Percentiles rank a stretch among this genome's conserved stretches.
These are phyloP conservation scores for Xiphophorus couchianus DNA, from an alignment of 2,113 vertebrate species.

Conservation along the genomic window DNA sequence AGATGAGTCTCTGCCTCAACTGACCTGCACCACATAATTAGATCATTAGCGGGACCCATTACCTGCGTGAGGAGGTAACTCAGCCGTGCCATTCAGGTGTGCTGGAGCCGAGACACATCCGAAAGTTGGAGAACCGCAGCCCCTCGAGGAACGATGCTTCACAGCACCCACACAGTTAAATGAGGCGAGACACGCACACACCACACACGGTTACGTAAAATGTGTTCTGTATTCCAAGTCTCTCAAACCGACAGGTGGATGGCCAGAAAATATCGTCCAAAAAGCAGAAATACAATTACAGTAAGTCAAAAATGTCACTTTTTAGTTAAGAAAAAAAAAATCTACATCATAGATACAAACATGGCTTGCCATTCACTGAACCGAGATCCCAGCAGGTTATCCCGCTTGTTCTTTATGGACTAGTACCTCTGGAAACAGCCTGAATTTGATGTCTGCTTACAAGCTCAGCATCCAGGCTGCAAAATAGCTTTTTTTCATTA, in stretches of 20 bases:
- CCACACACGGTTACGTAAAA: slow-evolving; percentile 68
- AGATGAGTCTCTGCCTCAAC: not conserved
- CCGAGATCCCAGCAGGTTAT: slow-evolving; percentile 41
- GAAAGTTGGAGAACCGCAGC: not conserved
- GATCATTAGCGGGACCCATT: not conserved
- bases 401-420: slow-evolving; percentile 50
- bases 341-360: slow-evolving; percentile 63
- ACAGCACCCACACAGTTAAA: not conserved
- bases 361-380: slow-evolving; percentile 74
- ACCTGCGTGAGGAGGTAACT: not conserved
- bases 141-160: not conserved
- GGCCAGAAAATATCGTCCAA: slow-evolving; percentile 64
- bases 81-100: not conserved
- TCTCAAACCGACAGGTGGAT: slow-evolving; percentile 67
- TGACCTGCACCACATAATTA: not conserved
- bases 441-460: slow-evolving; percentile 42
- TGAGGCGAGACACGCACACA: slow-evolving; percentile 42
- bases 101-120: not conserved
- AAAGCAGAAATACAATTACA: slow-evolving; percentile 61
- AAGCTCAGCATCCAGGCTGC: slow-evolving; percentile 39
- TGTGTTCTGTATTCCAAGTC: slow-evolving; percentile 77
- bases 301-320: slow-evolving; percentile 69
- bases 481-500: slow-evolving; percentile 20
- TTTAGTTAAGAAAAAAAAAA: slow-evolving; percentile 53
- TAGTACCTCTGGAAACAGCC: slow-evolving; percentile 65